Conservation (phyloP, 2,888 invertebrate genomes). For the Andrena praecox region DNA sequence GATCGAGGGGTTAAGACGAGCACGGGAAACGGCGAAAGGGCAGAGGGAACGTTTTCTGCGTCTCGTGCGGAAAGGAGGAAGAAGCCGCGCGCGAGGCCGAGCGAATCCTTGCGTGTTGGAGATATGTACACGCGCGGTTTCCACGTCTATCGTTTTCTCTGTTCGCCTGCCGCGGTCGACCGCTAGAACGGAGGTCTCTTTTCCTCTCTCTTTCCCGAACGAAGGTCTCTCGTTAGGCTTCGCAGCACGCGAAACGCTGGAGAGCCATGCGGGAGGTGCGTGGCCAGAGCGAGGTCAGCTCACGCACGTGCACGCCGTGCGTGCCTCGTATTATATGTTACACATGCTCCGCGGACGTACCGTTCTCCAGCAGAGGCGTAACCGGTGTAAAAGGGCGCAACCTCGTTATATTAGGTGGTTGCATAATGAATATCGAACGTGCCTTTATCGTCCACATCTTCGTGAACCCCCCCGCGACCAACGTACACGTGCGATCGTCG, state of each 20-base stretch:
- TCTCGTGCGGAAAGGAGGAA: constrained; percentile 33
- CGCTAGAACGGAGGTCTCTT: neutral
- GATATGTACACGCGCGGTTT: constrained; percentile 51
- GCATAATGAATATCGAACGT: constrained; percentile 41
- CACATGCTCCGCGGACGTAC: constrained; percentile 32
- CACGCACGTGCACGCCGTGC: constrained; percentile 74
- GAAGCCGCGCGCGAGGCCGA: constrained; percentile 14
- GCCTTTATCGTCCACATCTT: constrained; percentile 26
- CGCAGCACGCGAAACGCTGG: constrained; percentile 64
- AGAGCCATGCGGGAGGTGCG: constrained; percentile 77
- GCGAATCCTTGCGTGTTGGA: constrained; percentile 22
- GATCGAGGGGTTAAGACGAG: constrained; percentile 30
- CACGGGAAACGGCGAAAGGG: neutral
- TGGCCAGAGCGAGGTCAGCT: constrained; percentile 80
- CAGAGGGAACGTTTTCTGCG: constrained; percentile 24
- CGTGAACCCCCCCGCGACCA: neutral
- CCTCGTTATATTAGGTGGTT: constrained; percentile 45
- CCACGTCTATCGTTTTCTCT: constrained; percentile 3
- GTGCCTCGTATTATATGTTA: constrained; percentile 58
- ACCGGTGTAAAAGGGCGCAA: constrained; percentile 34
- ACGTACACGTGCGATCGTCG: neutral
- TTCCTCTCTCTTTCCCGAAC: constrained; percentile 10
- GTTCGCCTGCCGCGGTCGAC: neutral
- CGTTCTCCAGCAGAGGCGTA: constrained; percentile 55
- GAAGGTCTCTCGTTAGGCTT: constrained; percentile 59